Conservation (phyloP, 2,113 vertebrate species). For the Miniopterus natalensis region DNA sequence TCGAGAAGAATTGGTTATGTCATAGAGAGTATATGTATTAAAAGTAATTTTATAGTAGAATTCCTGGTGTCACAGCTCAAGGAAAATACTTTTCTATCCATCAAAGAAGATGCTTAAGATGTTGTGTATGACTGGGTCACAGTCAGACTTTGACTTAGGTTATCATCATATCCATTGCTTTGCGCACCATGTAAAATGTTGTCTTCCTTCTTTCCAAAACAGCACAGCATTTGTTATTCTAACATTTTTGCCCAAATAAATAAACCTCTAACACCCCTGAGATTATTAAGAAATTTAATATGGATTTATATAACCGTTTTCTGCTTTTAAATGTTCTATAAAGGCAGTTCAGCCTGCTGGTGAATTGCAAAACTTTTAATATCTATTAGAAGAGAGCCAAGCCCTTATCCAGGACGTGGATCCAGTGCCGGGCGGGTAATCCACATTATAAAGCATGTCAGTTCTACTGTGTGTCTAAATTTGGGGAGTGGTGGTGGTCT, state of each 20-base stretch:
- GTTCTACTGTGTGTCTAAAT: not conserved
- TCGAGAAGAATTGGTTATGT: not conserved
- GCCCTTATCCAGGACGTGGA: not conserved
- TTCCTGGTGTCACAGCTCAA: not conserved
- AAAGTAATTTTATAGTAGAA: conserved; percentile 23
- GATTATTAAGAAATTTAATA: conserved; percentile 51
- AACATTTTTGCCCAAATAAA: not conserved
- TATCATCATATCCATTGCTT: not conserved
- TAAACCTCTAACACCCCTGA: not conserved
- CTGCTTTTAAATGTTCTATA: conserved; percentile 41
- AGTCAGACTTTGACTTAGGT: not conserved
- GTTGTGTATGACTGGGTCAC: not conserved
- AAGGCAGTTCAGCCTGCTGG: not conserved
- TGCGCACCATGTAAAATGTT: not conserved
- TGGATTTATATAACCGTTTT: not conserved
- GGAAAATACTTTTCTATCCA: not conserved
- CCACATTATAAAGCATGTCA: not conserved
- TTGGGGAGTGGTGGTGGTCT: not conserved
- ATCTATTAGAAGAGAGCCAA: not conserved
- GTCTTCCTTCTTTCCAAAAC: not conserved
- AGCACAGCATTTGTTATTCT: not conserved
- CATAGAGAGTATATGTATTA: not conserved
- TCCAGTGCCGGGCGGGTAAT: not conserved
- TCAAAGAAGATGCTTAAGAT: not conserved
- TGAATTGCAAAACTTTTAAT: not conserved